Evolutionary conservation across 2,113 vertebrate genomes (phyloP).

Genomic region (Arothron firmamentum): DNA sequence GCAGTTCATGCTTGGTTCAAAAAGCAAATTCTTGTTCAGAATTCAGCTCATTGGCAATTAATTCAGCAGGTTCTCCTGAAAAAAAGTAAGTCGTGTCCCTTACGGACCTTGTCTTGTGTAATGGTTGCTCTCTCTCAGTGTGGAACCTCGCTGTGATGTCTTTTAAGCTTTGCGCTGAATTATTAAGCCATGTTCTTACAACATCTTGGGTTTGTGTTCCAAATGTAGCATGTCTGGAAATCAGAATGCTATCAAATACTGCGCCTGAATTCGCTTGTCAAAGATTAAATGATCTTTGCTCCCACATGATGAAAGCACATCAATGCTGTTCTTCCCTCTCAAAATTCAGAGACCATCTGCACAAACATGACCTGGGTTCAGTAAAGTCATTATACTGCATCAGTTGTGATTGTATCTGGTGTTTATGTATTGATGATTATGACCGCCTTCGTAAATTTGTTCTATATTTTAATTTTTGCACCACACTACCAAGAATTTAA

Average conservation of each 20-base stretch:
- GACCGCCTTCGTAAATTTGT: conserved; percentile 19
- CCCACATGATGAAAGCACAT: too few species aligned
- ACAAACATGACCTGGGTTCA: neutral
- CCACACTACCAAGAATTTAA: conserved; percentile 7
- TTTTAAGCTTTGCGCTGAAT: neutral
- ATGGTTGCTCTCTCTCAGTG: neutral
- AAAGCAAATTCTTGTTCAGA: conserved; percentile 32
- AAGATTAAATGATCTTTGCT: too few species aligned
- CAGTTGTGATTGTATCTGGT: too few species aligned
- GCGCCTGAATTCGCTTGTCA: too few species aligned
- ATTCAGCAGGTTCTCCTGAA: neutral
- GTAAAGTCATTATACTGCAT: too few species aligned
- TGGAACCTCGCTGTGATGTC: neutral
- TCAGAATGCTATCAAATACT: too few species aligned
- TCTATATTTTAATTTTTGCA: conserved; percentile 8
- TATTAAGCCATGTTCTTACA: neutral
- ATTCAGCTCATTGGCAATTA: conserved; percentile 12
- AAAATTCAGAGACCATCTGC: neutral
- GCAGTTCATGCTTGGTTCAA: conserved; percentile 78
- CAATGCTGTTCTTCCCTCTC: neutral
- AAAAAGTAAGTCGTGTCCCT: conserved; percentile 7
- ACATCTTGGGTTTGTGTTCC: too few species aligned
- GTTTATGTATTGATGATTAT: conserved; percentile 6
- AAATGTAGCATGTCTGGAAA: too few species aligned
- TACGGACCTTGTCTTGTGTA: too few species aligned